Base-by-base conservation (phyloP, 2,113 vertebrate species). In the Phalacrocorax carbo region DNA sequence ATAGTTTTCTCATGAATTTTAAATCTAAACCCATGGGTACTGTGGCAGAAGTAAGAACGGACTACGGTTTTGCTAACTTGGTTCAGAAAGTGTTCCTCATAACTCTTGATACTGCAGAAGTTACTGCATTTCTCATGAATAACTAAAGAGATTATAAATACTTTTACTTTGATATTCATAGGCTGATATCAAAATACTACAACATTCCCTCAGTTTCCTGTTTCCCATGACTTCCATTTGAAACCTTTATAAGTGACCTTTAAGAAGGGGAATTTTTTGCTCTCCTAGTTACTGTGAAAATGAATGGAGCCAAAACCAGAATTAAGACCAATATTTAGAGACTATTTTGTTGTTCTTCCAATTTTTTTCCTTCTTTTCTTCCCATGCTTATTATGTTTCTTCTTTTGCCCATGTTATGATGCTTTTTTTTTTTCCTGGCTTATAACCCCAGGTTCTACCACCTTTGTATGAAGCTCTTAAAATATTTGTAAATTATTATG, bases 171-270 rank as follows among this genome's bases (percentile, higher is more conserved):
- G 85, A 93, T 94, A 95, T 95, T 96, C 86, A 78, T 48, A 95
- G 90, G 60, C 46, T 71, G 76, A 92, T 83, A 83, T 61, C 29
- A 93, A 96, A 92, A 92, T 82, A 81, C n/a, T 81, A 9, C 51
- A 89, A 93, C 58, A 48, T 93, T 88, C 73, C 23, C 12, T 3
- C 15, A 88, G 72, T 81, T 96, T 96, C 94, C 90, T 88, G 88
- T 95, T 96, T 96, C 96, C 76, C 96, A 96, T 88, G 94, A 64
- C 38, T 95, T 94, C 26, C 48, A 86, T 84, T 66, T 93, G 51
- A 77, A 78, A 62, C 46, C 60, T 95, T 57, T 82, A 21, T 51
- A 44, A 83, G 48, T 88, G 95, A 93, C 80, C 60, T 83, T 64
- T 83, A 29, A 92, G 42, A 66, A 44, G 29, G 42, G 44, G 26